Base-by-base conservation (phyloP, 92 coral and sea anemone genomes). In the Epizoanthus ramosus region DNA sequence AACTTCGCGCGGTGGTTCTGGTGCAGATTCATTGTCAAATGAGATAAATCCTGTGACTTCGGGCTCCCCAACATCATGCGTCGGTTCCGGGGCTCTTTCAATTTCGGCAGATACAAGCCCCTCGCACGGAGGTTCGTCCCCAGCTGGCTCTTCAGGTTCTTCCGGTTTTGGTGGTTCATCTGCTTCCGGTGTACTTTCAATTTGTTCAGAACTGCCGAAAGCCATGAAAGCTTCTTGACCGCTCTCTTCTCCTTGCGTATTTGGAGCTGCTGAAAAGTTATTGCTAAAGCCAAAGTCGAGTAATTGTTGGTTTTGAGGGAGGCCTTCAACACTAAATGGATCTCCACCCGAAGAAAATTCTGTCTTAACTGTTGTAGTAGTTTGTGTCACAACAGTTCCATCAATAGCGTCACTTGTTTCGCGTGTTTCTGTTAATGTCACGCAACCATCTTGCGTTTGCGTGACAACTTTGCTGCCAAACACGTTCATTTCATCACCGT, bases 281-380 rank as follows among this genome's bases (percentile, higher is more conserved):
- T 39, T 77, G 71, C 31, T 77, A 37, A 60, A 77, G 24, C 71
- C 82, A 8, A 77, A 60, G 57, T 75, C 81, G 33, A 75, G 19
- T 19, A 60, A 37, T 6, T 39, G 70, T 37, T 77, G 71, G 41
- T 65, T 61, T 23, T 77, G 58, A 60, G 54, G 54, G 54, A 12
- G 16, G 16, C 54, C 54, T 50, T 60, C 59, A 60, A 13, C 70
- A 77, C 72, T 17, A 33, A 16, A 33, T 9, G 72, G 72, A 6
- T 77, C 82, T 9, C 50, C 15, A 60, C 66, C 60, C 21, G 82
- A 63, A 41, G 53, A 60, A 23, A 77, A 61, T 57, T 77, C 82
- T 24, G 82, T 63, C 61, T 16, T 61, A 13, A 63, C 18, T 5
- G 82, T 77, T 13, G 82, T 61, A 5, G 81, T 60, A 2, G 82